Evolutionary conservation across 1,140 invertebrate species (phyloP), one percentile per base, ranked within the genome.

Genomic region (Chironomus tepperi): DNA sequence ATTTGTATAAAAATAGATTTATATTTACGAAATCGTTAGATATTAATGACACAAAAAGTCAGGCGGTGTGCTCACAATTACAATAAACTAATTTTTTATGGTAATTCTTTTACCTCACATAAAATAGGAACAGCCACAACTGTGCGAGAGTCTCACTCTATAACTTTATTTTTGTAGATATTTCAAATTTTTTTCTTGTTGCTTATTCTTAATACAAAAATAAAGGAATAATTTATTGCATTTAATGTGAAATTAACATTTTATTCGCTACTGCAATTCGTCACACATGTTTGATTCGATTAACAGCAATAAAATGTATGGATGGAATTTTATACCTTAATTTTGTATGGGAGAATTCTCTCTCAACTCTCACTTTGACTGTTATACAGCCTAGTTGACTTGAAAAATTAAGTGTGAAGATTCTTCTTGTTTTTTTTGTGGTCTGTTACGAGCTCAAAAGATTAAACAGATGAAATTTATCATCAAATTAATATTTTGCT

Each of bases 11-110:
- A 34, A 34, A 34, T 34, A 34, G 24, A 34, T 34, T 34, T 34
- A 34, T 34, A 2, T 34, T 34, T 34, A 34, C 24, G 24, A 34
- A 34, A 34, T 34, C 24, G 24, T 34, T 34, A 34, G 24, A 34
- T 34, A 34, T 34, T 34, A 34, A 34, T 34, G 24, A 34, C 24
- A 34, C 24, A 34, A 57, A 57, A 10, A n/a, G n/a, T 57, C 47
- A 57, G 24, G 24, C 24, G n/a, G 47, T n/a, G 47, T 57, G 47
- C 47, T 10, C 47, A 70, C 6, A 70, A 70, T 70, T 70, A 70
- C 19, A 70, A 19, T 8, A 70, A 18, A 70, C 65, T 21, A 70
- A 70, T 70, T 70, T 57, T 70, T 70, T 70, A 70, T 70, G 65
- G 16, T 70, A 70, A 70, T 70, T 70, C 18, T 7, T 70, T 57